phyloP scores from a whole-genome alignment of 2,888 invertebrate species.

The Hedychridium roseum region DNA sequence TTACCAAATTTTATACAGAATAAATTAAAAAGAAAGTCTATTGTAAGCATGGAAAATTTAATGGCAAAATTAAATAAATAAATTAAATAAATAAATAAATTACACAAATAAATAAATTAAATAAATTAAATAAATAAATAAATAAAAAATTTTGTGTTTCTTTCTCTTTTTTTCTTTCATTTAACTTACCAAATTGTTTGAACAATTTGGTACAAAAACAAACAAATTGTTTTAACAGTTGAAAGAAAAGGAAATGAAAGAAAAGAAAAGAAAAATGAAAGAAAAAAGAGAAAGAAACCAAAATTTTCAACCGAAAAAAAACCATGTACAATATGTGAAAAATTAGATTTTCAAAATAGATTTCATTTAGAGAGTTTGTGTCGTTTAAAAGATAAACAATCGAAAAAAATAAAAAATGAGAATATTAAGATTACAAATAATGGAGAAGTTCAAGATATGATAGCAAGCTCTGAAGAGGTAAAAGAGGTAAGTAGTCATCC shows the following conservation, averaged over 20 bases:
- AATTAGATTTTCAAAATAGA: slow-evolving; percentile 12
- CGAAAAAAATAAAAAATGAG: background rate
- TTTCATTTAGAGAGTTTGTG: slow-evolving; percentile 7
- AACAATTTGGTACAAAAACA: no score
- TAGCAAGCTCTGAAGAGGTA: slow-evolving; percentile 9
- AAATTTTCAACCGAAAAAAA: background rate
- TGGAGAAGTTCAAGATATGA: background rate
- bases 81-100: no score
- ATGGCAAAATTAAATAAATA: slow-evolving; percentile 25
- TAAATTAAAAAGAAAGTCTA: slow-evolving; percentile 18
- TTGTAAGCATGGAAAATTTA: slow-evolving; percentile 19
- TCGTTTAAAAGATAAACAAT: slow-evolving; percentile 7
- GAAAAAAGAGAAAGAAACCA: slow-evolving; percentile 1
- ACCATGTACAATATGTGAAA: slow-evolving; percentile 9
- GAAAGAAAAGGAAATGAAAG: background rate
- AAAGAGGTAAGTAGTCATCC: no score
- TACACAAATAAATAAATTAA: no score
- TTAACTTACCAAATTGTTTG: no score
- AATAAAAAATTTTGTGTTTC: no score
- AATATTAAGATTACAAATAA: slow-evolving; percentile 10
- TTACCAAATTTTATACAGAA: slow-evolving; percentile 22
- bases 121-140: no score
- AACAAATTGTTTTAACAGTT: no score
- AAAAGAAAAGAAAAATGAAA: slow-evolving; percentile 2
- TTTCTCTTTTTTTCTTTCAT: no score